Percentiles rank a stretch among this genome's conserved stretches.
Evolutionary conservation across 2,888 invertebrate species (phyloP).

Genomic region (Polydrusus tereticollis): DNA sequence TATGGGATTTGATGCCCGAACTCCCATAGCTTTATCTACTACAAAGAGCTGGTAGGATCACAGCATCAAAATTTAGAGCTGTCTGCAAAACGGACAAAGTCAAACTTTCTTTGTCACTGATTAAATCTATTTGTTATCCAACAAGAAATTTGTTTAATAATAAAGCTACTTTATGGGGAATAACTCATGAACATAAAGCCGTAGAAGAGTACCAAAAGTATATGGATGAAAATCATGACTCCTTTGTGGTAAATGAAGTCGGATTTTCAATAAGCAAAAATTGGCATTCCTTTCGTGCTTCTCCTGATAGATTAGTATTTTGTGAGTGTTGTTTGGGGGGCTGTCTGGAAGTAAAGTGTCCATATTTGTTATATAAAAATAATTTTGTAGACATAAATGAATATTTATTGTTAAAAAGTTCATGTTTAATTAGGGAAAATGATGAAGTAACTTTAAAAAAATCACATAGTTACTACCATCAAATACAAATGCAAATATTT

Average conservation of each 20-base stretch:
- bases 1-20: too few species aligned
- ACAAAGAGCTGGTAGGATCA: constrained; percentile 15
- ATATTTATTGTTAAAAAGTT: constrained; percentile 8
- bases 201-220: not conserved
- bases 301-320: constrained; percentile 46
- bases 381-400: constrained; percentile 5
- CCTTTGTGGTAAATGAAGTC: constrained; percentile 9
- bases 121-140: constrained; percentile 21
- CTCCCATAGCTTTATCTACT: too few species aligned
- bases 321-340: constrained; percentile 46
- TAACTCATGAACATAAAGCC: not conserved
- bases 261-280: not conserved
- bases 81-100: constrained; percentile 1
- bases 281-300: constrained; percentile 45
- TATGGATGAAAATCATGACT: constrained; percentile 7
- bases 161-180: constrained; percentile 16
- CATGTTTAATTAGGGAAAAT: constrained; percentile 22
- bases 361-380: constrained; percentile 28
- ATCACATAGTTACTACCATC: constrained; percentile 44
- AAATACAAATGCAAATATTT: constrained; percentile 47
- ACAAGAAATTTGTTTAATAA: not conserved
- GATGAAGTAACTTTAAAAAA: constrained; percentile 6
- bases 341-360: constrained; percentile 46
- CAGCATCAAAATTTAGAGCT: not conserved
- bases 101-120: not conserved